Evolutionary conservation across 2,888 invertebrate species (phyloP).

Genomic region (Eurytoma adleriae): DNA sequence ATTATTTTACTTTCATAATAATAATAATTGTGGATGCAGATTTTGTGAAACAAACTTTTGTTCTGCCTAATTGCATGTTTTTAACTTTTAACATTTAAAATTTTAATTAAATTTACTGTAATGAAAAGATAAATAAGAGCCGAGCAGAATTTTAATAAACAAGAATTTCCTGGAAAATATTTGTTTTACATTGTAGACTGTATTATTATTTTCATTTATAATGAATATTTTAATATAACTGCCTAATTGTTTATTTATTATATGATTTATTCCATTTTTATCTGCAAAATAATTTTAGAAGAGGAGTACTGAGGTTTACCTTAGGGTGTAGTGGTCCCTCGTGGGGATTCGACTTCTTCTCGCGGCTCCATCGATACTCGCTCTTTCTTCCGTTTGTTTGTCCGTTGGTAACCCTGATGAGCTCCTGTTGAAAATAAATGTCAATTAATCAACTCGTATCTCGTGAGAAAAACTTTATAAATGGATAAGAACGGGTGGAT

Average conservation of each 20-base stretch:
- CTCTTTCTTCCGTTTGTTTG: constrained; percentile 63
- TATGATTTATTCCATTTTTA: neutral
- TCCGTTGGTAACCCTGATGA: constrained; percentile 19
- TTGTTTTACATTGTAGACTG: neutral
- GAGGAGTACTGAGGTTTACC: constrained; percentile 62
- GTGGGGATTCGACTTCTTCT: constrained; percentile 60
- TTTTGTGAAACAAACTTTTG: neutral
- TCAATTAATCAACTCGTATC: too few species aligned
- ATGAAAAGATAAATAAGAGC: neutral
- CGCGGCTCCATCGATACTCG: constrained; percentile 66
- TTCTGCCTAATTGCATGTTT: neutral
- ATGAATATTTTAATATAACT: neutral
- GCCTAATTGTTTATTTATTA: neutral
- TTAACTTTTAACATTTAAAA: neutral
- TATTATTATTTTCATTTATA: neutral
- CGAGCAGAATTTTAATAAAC: neutral
- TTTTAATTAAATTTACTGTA: neutral
- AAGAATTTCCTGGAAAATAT: neutral
- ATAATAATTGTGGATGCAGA: neutral
- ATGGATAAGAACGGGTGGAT: too few species aligned
- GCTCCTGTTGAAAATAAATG: constrained; percentile 28
- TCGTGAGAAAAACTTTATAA: too few species aligned
- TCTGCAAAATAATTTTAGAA: neutral
- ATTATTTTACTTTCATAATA: neutral
- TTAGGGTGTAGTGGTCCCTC: constrained; percentile 73